These are phyloP conservation scores for Chouioia cunea DNA, from an alignment of 2,888 invertebrate species.

Conservation along the genomic window DNA sequence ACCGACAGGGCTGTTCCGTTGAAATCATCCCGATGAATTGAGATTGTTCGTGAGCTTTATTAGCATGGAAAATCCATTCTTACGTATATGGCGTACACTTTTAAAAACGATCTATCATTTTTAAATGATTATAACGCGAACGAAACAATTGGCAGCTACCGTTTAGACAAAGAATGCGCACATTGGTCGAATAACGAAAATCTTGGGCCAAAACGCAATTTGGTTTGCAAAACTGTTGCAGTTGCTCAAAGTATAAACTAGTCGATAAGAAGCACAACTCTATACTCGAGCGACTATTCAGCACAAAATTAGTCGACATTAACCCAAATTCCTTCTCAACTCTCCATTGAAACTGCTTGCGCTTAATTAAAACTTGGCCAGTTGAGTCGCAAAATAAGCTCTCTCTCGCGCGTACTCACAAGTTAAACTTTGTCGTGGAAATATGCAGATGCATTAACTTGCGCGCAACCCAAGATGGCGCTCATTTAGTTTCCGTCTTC, in stretches of 20 bases:
- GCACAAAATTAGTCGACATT: constrained; percentile 1
- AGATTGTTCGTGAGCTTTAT: too few species aligned
- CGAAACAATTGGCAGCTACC: too few species aligned
- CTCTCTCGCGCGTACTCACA: neutral
- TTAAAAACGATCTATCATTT: too few species aligned
- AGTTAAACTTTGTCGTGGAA: neutral
- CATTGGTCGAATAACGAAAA: too few species aligned
- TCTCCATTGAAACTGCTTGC: neutral
- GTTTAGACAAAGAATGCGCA: too few species aligned
- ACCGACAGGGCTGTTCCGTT: neutral
- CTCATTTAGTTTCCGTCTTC: neutral
- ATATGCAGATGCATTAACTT: neutral
- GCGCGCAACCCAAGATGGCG: constrained; percentile 14
- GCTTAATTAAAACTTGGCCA: constrained; percentile 2
- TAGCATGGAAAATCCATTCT: too few species aligned
- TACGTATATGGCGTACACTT: too few species aligned
- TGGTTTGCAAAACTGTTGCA: too few species aligned
- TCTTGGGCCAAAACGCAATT: too few species aligned
- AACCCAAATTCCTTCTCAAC: constrained; percentile 9
- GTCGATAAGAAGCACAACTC: too few species aligned
- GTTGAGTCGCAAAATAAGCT: neutral
- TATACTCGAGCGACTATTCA: neutral
- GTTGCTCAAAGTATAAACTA: too few species aligned
- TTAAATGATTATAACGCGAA: too few species aligned
- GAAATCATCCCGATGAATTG: neutral